Base-by-base conservation (phyloP, 2,113 vertebrate species). In the Junco hyemalis region DNA sequence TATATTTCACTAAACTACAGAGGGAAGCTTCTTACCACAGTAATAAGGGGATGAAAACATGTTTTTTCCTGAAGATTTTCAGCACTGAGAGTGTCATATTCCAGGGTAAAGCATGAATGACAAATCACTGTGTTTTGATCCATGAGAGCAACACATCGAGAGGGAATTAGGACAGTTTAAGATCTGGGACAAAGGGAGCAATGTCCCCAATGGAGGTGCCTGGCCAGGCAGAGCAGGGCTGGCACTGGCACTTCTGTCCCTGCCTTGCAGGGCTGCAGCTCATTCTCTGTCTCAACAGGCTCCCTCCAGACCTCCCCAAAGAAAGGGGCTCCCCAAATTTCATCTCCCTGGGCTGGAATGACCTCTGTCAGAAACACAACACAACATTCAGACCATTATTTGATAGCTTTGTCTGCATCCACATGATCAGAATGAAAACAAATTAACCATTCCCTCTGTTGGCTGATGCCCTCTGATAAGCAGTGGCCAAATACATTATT, bases 41-140 rank as follows among this genome's bases (percentile, higher is more conserved):
- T 86, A 96, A 88, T 61, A 92, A 94, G 42, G 54, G 68, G 80
- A 95, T 78, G 61, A 90, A 88, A 95, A 78, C 85, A 91, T 72
- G 86, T 64, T 95, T 93, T 93, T 76, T 81, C 72, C 78, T 66
- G 64, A 88, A 95, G 94, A 86, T 91, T 90, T 95, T 84, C 64
- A 51, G 61, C 61, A 38, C 51, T 0, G 22, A 45, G 74, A 69
- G 22, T 81, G 88, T 76, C 86, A 78, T 63, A 90, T 83, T 66
- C 70, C 83, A 64, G 48, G 36, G 81, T 60, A 83, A 89, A 80
- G 66, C 79, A 78, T 5, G 7, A 80, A 53, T 59, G 88, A 96
- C 86, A 96, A 84, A 93, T 88, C 60, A 7, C 84, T 29, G 10
- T 33, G 65, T 74, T 90, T 87, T 93, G 92, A 95, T 93, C 87